Conservation (phyloP, 1,140 invertebrate genomes). For the Drosophila malerkotliana region DNA sequence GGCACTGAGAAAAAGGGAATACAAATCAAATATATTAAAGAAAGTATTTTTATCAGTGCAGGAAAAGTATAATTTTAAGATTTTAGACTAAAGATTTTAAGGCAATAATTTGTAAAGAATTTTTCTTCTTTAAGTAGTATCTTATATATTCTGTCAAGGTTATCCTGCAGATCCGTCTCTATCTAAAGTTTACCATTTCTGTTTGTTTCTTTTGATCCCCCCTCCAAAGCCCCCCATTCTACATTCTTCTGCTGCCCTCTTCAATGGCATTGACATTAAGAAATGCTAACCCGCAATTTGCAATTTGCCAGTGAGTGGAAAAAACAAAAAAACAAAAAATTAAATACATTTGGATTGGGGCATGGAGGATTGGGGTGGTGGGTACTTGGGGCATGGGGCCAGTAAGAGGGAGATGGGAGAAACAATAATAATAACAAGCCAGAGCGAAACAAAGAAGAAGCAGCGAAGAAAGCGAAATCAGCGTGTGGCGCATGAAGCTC, state of each 20-base stretch:
- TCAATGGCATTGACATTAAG: conserved; percentile 61
- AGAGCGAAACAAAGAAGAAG: conserved; percentile 29
- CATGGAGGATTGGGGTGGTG: not conserved
- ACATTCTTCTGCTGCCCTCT: conserved; percentile 11
- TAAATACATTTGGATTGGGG: conserved; percentile 3
- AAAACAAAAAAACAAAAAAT: conserved; percentile 11
- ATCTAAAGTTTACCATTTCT: conserved; percentile 1
- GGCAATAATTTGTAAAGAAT: too few relatives aligned
- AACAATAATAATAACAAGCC: conserved; percentile 59
- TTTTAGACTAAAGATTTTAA: too few relatives aligned
- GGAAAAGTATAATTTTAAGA: too few relatives aligned
- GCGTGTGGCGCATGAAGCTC: conserved; percentile 64
- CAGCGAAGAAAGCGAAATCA: conserved; percentile 57
- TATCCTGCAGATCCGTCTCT: not conserved
- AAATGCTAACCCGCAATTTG: conserved; percentile 64
- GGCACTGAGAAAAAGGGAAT: conserved; percentile 3
- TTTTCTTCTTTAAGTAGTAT: too few relatives aligned
- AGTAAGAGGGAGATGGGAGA: conserved; percentile 12
- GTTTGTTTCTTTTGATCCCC: not conserved
- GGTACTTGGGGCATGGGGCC: not conserved
- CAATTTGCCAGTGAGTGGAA: conserved; percentile 43
- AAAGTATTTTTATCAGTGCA: too few relatives aligned
- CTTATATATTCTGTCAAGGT: too few relatives aligned
- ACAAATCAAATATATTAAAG: not conserved
- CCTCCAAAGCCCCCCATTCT: not conserved